Percentiles rank a stretch among this genome's conserved stretches.
These are phyloP conservation scores for Linyphia triangularis DNA, from an alignment of 2,888 invertebrate species.

Conservation along the genomic window DNA sequence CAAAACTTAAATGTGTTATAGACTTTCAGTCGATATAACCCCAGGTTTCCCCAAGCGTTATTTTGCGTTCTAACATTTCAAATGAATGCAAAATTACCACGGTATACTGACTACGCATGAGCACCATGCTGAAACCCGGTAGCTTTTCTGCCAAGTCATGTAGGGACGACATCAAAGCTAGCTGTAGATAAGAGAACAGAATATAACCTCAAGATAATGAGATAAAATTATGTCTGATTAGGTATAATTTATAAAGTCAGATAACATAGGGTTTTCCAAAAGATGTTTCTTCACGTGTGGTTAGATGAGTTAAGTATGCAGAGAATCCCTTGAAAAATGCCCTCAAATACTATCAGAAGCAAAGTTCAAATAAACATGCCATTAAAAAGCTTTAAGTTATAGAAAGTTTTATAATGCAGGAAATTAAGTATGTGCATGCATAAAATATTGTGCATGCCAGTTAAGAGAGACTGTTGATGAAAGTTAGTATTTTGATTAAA, in stretches of 20 bases:
- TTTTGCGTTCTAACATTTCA: conserved; percentile 45
- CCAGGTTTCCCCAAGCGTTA: not conserved
- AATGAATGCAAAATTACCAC: conserved; percentile 70
- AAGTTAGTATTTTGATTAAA: too few relatives aligned
- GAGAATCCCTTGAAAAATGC: not conserved
- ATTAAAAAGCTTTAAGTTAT: not conserved
- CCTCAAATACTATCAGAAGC: not conserved
- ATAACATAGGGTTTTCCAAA: not conserved
- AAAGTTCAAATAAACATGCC: not conserved
- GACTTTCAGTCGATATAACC: not conserved
- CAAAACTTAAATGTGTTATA: not conserved
- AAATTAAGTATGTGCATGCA: not conserved
- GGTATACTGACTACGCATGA: conserved; percentile 49
- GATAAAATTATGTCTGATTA: conserved; percentile 42
- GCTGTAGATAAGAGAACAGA: conserved; percentile 71
- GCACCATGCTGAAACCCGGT: conserved; percentile 58
- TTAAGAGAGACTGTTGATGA: too few relatives aligned
- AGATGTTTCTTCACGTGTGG: not conserved
- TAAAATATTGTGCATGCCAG: not conserved
- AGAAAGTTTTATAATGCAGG: not conserved
- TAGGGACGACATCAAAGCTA: conserved; percentile 50
- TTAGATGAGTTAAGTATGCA: too few relatives aligned
- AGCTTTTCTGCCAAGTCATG: conserved; percentile 57
- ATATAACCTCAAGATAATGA: conserved; percentile 60
- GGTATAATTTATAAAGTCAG: not conserved